Evolutionary conservation across 1,140 invertebrate species (phyloP).

Genomic region (Dendroctonus ponderosae): DNA sequence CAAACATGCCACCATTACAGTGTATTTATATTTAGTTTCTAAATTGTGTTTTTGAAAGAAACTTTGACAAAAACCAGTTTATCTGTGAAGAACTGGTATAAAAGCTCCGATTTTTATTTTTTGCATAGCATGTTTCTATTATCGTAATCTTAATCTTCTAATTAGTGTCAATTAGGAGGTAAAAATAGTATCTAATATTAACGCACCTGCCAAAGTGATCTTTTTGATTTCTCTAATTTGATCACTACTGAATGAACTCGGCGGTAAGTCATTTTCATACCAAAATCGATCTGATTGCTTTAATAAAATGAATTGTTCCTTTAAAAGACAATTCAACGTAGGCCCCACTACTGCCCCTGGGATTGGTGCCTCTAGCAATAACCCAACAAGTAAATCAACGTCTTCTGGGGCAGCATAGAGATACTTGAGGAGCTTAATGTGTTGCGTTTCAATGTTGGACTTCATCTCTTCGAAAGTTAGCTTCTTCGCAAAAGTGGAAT

Average conservation of each 20-base stretch:
- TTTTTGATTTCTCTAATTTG: conserved; percentile 88
- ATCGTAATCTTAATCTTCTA: too few species aligned
- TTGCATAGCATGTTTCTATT: too few species aligned
- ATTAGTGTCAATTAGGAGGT: too few species aligned
- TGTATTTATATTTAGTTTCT: too few species aligned
- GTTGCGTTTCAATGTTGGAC: conserved; percentile 59
- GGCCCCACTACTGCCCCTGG: conserved; percentile 80
- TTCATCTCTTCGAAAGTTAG: conserved; percentile 64
- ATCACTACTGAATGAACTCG: conserved; percentile 74
- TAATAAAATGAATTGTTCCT: conserved; percentile 74
- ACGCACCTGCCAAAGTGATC: conserved; percentile 65
- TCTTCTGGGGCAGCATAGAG: conserved; percentile 75
- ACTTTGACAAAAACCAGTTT: not conserved
- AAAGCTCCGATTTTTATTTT: too few species aligned
- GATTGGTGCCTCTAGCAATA: conserved; percentile 75
- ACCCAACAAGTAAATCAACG: conserved; percentile 84
- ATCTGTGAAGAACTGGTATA: too few species aligned
- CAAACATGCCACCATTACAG: too few species aligned
- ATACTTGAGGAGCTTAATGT: conserved; percentile 59
- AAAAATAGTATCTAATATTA: not conserved
- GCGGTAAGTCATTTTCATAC: conserved; percentile 94
- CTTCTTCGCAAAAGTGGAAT: conserved; percentile 43
- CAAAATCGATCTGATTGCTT: conserved; percentile 87
- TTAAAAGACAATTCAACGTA: conserved; percentile 82
- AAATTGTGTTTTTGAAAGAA: too few species aligned